Percentiles rank a stretch among this genome's conserved stretches.
Conservation (phyloP, 2,888 invertebrate species). For the Trisateles emortualis region DNA sequence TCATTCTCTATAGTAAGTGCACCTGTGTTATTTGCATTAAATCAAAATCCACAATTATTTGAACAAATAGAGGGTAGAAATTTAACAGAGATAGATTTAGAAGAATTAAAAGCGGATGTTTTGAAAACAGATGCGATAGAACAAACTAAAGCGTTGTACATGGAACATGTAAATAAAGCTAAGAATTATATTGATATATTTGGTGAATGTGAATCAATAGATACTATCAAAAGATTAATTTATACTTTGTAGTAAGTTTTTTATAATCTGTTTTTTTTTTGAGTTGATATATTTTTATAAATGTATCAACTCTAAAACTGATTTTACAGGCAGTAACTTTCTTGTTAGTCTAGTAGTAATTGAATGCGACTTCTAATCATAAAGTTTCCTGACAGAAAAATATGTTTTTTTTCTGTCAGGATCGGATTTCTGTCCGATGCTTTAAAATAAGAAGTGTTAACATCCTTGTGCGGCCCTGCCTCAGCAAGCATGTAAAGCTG, state of each 20-base stretch:
- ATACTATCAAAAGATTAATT: slow-evolving; percentile 75
- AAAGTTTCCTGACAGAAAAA: no score
- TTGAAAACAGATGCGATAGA: slow-evolving; percentile 73
- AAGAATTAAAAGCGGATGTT: slow-evolving; percentile 74
- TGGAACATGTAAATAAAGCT: slow-evolving; percentile 70
- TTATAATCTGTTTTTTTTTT: neutral
- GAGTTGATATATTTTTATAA: neutral
- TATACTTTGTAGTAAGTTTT: slow-evolving; percentile 59
- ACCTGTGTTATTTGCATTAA: slow-evolving; percentile 93
- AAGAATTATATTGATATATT: slow-evolving; percentile 65
- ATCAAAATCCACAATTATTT: slow-evolving; percentile 90
- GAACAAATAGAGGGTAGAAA: slow-evolving; percentile 82
- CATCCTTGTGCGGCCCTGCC: no score
- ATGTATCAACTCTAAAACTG: no score
- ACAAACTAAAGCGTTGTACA: slow-evolving; percentile 65
- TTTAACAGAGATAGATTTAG: slow-evolving; percentile 88
- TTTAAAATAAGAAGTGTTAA: no score
- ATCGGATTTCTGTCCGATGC: no score
- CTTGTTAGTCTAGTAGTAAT: no score
- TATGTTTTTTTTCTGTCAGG: no score
- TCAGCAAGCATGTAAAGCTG: no score
- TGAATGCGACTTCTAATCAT: no score
- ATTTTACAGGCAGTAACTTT: no score
- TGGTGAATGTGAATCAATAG: slow-evolving; percentile 70
- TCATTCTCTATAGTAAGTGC: slow-evolving; percentile 91